Percentiles rank a stretch among this genome's conserved stretches.
Evolutionary conservation across 2,113 vertebrate genomes (phyloP).

Genomic region (Phyllostomus hastatus): DNA sequence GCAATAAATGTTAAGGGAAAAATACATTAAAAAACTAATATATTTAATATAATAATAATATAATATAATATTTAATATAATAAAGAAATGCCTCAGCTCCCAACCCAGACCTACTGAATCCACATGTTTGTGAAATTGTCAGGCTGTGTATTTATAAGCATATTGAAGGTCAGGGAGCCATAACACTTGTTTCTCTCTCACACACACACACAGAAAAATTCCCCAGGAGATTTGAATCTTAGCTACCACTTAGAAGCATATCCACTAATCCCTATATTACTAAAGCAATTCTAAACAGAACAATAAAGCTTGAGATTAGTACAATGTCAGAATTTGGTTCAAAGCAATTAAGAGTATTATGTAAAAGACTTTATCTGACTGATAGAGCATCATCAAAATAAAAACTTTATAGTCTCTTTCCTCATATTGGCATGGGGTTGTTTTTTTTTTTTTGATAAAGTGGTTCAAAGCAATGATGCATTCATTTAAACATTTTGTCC

Average conservation of each 20-base stretch:
- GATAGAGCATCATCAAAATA: slow-evolving; percentile 13
- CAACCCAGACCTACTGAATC: too few relatives aligned
- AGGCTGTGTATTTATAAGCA: too few relatives aligned
- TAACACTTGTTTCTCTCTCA: too few relatives aligned
- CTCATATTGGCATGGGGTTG: slow-evolving; percentile 8
- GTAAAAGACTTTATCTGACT: slow-evolving; percentile 38
- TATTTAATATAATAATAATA: too few relatives aligned
- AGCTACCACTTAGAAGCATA: slow-evolving; percentile 23
- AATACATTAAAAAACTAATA: too few relatives aligned
- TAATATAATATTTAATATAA: too few relatives aligned
- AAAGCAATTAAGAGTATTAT: slow-evolving; percentile 37
- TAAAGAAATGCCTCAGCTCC: too few relatives aligned
- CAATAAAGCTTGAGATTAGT: slow-evolving; percentile 12
- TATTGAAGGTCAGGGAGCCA: too few relatives aligned
- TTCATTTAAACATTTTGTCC: slow-evolving; percentile 16
- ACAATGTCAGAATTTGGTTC: slow-evolving; percentile 39
- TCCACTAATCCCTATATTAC: background rate
- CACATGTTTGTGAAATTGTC: too few relatives aligned
- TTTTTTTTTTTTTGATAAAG: slow-evolving; percentile 29
- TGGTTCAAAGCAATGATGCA: background rate
- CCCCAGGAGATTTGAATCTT: slow-evolving; percentile 39
- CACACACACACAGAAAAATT: background rate
- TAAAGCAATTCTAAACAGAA: slow-evolving; percentile 33
- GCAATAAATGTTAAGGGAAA: too few relatives aligned
- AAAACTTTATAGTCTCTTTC: slow-evolving; percentile 4